Evolutionary conservation across 2,888 invertebrate genomes (phyloP).

Genomic region (Andrena bicolor): DNA sequence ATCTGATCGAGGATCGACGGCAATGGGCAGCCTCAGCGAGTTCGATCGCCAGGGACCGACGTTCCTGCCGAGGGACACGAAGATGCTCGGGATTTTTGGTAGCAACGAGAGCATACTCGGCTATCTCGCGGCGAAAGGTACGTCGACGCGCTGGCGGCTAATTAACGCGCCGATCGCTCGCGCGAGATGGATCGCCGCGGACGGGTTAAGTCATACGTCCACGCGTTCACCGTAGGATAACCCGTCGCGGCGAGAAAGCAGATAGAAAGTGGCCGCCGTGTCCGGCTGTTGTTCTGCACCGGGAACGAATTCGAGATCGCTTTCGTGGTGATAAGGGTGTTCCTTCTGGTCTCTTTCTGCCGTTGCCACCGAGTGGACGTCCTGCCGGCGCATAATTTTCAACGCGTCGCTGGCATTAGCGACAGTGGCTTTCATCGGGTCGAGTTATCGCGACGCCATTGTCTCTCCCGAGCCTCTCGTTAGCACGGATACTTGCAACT

Average conservation of each 20-base stretch:
- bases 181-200: conserved; percentile 6
- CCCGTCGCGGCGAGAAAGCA: conserved; percentile 52
- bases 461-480: conserved; percentile 21
- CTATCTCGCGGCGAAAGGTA: conserved; percentile 79
- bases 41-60: not conserved
- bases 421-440: conserved; percentile 13
- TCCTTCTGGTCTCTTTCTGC: not conserved
- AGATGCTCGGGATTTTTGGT: conserved; percentile 79
- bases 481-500: not conserved
- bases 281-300: conserved; percentile 23
- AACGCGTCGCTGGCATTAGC: conserved; percentile 13
- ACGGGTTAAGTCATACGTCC: conserved; percentile 43
- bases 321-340: conserved; percentile 49
- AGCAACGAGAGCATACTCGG: conserved; percentile 82
- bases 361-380: not conserved
- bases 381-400: conserved; percentile 14
- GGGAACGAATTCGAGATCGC: conserved; percentile 40
- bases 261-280: conserved; percentile 56
- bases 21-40: not conserved
- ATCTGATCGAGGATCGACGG: not conserved
- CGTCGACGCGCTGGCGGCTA: conserved; percentile 9
- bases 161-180: conserved; percentile 12
- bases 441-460: conserved; percentile 27
- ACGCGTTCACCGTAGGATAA: conserved; percentile 41
- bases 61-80: conserved; percentile 44